phyloP scores from a whole-genome alignment of 2,888 invertebrate species.

The Netelia fuscicornis region DNA sequence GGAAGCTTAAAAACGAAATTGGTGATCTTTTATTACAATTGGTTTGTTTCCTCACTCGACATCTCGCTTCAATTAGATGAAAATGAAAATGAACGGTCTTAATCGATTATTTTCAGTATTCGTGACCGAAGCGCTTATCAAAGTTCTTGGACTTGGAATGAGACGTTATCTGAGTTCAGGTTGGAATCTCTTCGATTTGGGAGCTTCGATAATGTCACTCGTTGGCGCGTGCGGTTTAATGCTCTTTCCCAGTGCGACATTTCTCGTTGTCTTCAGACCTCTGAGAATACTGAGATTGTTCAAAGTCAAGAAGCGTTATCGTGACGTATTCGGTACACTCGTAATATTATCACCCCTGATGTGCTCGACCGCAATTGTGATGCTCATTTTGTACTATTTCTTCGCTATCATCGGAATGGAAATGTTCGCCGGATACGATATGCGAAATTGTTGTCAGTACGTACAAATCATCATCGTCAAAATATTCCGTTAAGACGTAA shows the following conservation, averaged over 20 bases:
- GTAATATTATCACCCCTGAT: slow-evolving; percentile 93
- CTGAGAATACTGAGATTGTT: slow-evolving; percentile 89
- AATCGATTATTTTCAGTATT: slow-evolving; percentile 87
- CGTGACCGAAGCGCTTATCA: slow-evolving; percentile 90
- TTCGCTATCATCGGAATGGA: slow-evolving; percentile 97
- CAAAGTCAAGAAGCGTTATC: slow-evolving; percentile 92
- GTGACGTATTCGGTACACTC: slow-evolving; percentile 93
- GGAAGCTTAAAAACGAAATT: not conserved
- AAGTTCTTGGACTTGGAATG: slow-evolving; percentile 91
- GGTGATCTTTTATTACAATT: not conserved
- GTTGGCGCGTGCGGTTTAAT: slow-evolving; percentile 89
- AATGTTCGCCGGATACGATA: slow-evolving; percentile 90
- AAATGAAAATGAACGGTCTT: not conserved
- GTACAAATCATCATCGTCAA: slow-evolving; percentile 78
- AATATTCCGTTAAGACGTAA: not conserved
- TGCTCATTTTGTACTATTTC: slow-evolving; percentile 94
- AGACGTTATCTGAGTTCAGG: slow-evolving; percentile 91
- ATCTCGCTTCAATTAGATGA: not conserved
- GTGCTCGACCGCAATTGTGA: slow-evolving; percentile 93
- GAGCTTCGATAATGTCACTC: slow-evolving; percentile 89
- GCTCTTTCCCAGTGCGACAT: slow-evolving; percentile 89
- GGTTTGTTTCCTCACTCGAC: not conserved
- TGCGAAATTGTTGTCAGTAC: slow-evolving; percentile 94
- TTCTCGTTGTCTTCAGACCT: slow-evolving; percentile 91
- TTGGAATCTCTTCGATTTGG: slow-evolving; percentile 94